Conservation (phyloP, 1,140 invertebrate species). For the Holcopasites calliopsidis region DNA sequence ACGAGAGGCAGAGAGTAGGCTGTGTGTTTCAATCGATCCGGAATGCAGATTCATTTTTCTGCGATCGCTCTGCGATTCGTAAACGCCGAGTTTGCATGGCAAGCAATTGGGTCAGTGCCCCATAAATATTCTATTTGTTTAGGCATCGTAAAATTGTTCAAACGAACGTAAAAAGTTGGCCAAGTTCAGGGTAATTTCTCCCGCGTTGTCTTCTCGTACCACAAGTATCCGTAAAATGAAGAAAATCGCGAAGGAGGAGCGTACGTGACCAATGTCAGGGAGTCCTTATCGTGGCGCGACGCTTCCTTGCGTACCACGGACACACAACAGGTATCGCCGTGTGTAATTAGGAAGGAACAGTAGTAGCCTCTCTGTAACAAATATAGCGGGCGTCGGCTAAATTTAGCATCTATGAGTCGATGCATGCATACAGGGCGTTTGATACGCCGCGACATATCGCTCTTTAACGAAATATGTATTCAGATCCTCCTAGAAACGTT, state of each 20-base stretch:
- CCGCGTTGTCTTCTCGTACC: too few species aligned
- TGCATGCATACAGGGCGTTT: neutral
- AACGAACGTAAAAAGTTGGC: neutral
- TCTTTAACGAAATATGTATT: slow-evolving; percentile 1
- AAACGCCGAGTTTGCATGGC: neutral
- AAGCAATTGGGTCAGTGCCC: slow-evolving; percentile 39
- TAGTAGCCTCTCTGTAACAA: neutral
- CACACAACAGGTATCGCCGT: neutral
- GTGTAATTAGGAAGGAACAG: neutral
- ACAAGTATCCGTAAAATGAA: neutral
- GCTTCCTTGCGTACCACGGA: neutral
- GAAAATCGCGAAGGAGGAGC: neutral
- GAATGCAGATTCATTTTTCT: too few species aligned
- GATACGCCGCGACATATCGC: neutral
- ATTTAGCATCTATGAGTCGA: neutral
- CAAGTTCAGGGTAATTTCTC: slow-evolving; percentile 28
- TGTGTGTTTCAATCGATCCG: too few species aligned
- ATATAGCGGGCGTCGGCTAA: neutral
- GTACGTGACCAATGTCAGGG: neutral
- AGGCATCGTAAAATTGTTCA: slow-evolving; percentile 4
- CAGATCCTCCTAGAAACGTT: neutral
- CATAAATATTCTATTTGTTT: neutral
- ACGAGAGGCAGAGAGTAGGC: too few species aligned
- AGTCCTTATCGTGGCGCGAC: slow-evolving; percentile 2
- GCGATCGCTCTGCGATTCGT: neutral